Evolutionary conservation across 2,113 vertebrate species (phyloP).

Genomic region (Gymnogyps californianus): DNA sequence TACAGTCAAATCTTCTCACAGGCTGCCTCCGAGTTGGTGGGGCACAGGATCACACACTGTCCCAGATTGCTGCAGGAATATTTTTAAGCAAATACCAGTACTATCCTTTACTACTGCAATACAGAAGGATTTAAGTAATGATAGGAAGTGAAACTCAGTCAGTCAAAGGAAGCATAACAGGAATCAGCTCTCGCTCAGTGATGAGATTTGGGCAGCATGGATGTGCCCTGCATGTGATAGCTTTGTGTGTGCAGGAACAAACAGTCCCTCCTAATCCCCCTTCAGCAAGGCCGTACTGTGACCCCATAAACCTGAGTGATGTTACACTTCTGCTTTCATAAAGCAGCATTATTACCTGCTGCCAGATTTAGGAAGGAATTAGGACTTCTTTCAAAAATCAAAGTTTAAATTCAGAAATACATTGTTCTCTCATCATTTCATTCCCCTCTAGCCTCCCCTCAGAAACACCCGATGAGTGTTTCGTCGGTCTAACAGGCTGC

Average conservation of each 20-base stretch:
- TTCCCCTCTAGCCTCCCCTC: background rate
- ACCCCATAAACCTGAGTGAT: fast-evolving
- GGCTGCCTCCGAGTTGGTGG: fast-evolving
- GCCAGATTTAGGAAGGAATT: background rate
- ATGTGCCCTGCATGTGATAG: background rate
- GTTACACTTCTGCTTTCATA: background rate
- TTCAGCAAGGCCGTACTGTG: background rate
- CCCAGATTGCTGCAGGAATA: background rate
- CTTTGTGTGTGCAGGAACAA: background rate
- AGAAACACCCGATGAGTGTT: background rate
- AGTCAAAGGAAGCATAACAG: background rate
- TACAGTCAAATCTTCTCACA: background rate
- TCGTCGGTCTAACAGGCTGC: background rate
- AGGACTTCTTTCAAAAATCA: background rate
- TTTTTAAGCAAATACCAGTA: background rate
- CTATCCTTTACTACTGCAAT: background rate
- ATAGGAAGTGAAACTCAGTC: background rate
- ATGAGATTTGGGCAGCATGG: background rate
- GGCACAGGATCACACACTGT: background rate
- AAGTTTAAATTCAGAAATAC: background rate
- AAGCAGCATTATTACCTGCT: background rate
- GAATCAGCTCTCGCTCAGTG: background rate
- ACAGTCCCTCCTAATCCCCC: background rate
- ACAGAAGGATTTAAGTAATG: background rate
- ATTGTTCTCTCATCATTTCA: background rate